phyloP scores from a whole-genome alignment of 2,888 invertebrate genomes.

The Chirona hameri region DNA sequence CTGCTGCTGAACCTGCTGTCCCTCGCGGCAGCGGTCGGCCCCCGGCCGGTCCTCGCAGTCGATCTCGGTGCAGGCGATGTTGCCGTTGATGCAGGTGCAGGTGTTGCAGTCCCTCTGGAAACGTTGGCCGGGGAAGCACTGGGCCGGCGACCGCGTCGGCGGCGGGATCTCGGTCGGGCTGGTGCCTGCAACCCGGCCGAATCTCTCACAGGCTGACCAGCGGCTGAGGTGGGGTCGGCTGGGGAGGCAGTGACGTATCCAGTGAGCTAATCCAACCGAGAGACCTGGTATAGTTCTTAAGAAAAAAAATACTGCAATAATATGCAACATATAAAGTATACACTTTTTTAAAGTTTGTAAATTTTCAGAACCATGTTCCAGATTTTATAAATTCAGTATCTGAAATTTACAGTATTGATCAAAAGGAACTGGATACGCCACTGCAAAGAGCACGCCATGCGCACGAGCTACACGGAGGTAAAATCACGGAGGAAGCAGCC shows the following conservation, averaged over 20 bases:
- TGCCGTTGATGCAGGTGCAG: conserved; percentile 26
- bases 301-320: no score
- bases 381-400: no score
- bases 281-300: no score
- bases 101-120: conserved; percentile 12
- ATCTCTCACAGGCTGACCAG: neutral
- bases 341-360: no score
- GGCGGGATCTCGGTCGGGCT: no score
- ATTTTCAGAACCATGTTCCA: no score
- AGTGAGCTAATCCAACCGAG: neutral
- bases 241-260: neutral
- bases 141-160: neutral
- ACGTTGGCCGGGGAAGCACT: conserved; percentile 8
- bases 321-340: no score
- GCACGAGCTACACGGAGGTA: no score
- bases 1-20: neutral
- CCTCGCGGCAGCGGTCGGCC: neutral
- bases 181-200: neutral
- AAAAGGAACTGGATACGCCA: no score
- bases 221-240: neutral
- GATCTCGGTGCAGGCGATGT: neutral
- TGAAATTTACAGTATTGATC: no score
- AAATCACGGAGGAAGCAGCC: no score
- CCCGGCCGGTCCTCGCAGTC: neutral
- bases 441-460: no score